Evolutionary conservation across 2,797 vertebrate species (phyloP).

Genomic region (Merluccius polli): DNA sequence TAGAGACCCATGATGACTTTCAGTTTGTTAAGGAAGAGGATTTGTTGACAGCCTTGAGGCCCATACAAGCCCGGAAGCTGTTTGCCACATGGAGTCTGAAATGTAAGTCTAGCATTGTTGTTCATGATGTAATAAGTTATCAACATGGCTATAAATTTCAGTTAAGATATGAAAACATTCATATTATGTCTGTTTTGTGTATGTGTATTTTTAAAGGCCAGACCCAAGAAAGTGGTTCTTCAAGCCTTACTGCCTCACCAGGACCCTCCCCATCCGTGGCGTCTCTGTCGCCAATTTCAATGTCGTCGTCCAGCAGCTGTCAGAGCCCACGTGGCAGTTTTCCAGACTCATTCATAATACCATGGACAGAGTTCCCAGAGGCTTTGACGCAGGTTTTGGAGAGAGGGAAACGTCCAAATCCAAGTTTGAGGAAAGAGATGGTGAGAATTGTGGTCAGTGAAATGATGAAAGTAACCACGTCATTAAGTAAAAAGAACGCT

Average conservation of each 20-base stretch:
- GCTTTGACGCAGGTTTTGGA: constrained; percentile 37
- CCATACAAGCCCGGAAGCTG: constrained; percentile 22
- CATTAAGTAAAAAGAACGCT: constrained; percentile 29
- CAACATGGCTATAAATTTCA: too few relatives aligned
- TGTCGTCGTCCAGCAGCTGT: not conserved
- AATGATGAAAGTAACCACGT: constrained; percentile 32
- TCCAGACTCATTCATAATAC: too few relatives aligned
- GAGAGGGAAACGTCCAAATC: constrained; percentile 35
- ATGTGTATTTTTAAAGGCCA: too few relatives aligned
- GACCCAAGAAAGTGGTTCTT: too few relatives aligned
- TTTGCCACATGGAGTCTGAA: constrained; percentile 4
- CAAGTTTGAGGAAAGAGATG: constrained; percentile 28
- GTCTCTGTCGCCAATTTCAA: not conserved
- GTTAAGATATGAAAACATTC: too few relatives aligned
- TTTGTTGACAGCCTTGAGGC: constrained; percentile 7
- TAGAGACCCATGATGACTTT: constrained; percentile 4
- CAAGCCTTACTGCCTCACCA: too few relatives aligned
- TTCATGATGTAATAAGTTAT: too few relatives aligned
- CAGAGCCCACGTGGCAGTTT: not conserved
- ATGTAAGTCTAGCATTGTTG: too few relatives aligned
- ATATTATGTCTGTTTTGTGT: too few relatives aligned
- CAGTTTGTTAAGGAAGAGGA: constrained; percentile 12
- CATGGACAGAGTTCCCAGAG: constrained; percentile 43
- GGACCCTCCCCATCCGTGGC: too few relatives aligned
- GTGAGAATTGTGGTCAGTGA: constrained; percentile 36